Conservation (phyloP, 2,888 invertebrate species). For the Eupithecia dodoneata region DNA sequence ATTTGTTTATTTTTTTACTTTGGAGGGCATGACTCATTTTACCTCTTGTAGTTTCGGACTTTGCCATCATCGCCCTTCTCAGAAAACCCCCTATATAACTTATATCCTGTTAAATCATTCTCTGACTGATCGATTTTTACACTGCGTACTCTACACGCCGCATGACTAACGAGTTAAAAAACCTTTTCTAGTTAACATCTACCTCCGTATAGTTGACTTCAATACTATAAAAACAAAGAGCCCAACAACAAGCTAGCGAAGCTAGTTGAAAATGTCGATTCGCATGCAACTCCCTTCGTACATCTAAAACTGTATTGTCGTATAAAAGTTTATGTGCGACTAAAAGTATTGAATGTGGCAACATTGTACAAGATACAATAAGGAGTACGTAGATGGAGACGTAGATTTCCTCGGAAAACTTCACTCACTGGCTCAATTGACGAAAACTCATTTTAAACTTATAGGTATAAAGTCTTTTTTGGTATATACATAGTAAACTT, state of each 20-base stretch:
- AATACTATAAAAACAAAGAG: constrained; percentile 10
- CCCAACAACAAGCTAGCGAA: constrained; percentile 19
- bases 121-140: neutral
- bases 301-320: constrained; percentile 45
- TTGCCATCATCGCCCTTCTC: no score
- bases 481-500: no score
- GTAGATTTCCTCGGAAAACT: neutral
- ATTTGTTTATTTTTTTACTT: no score
- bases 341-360: constrained; percentile 49
- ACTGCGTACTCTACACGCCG: neutral
- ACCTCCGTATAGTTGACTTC: neutral
- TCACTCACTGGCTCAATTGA: neutral
- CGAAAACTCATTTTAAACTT: neutral
- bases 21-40: no score
- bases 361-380: constrained; percentile 42
- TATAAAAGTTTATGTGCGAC: constrained; percentile 50
- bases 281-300: constrained; percentile 36
- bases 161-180: neutral
- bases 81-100: no score
- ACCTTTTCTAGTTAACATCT: neutral
- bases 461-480: no score
- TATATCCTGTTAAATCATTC: neutral
- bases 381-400: neutral
- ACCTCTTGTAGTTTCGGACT: no score
- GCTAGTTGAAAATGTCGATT: constrained; percentile 33